These are phyloP conservation scores for Temnopleurus reevesii DNA, from an alignment of 53 echinoderm and acorn worm genomes.

Conservation along the genomic window DNA sequence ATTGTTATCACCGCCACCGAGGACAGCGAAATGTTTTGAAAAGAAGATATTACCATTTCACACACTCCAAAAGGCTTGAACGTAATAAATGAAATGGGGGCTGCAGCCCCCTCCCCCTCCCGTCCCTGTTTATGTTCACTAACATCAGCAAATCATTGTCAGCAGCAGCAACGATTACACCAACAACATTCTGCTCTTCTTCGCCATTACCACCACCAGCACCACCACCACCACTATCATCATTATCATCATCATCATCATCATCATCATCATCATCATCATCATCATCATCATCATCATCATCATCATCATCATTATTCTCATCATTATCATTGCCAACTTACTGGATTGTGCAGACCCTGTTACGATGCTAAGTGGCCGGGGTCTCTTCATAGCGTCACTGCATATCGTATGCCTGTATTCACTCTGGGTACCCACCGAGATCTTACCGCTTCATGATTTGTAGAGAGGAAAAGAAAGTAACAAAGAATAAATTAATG, in stretches of 20 bases:
- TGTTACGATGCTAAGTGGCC: constrained; percentile 49
- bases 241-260: neutral
- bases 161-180: neutral
- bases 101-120: too few species aligned
- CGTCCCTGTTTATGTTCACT: too few species aligned
- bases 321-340: neutral
- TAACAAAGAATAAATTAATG: neutral
- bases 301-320: neutral
- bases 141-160: too few species aligned
- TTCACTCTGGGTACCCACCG: constrained; percentile 53
- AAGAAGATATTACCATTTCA: too few species aligned
- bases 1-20: too few species aligned
- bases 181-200: neutral
- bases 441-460: constrained; percentile 44
- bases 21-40: too few species aligned
- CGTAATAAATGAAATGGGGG: too few species aligned
- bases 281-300: neutral
- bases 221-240: neutral
- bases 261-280: constrained; percentile 7
- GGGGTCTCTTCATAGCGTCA: constrained; percentile 29
- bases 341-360: constrained; percentile 37
- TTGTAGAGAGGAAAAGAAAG: neutral
- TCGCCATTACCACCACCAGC: neutral
- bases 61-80: too few species aligned
- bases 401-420: constrained; percentile 52